Evolutionary conservation across 2,113 vertebrate genomes (phyloP), one percentile per base, ranked within the genome.

Genomic region (Nothobranchius furzeri): DNA sequence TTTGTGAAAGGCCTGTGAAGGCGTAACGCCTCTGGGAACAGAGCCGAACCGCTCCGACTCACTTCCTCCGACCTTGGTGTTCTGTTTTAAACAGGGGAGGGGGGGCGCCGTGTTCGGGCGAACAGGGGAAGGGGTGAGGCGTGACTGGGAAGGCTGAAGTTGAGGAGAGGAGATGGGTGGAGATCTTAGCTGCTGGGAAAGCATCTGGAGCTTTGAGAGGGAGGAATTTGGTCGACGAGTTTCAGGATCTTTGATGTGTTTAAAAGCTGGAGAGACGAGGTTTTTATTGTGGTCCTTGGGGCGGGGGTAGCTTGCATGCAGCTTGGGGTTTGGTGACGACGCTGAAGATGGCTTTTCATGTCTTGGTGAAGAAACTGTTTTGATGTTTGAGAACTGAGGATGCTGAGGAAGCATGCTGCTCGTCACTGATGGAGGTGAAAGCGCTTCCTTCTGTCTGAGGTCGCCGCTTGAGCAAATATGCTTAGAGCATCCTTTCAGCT

Each of bases 161-260:
- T 7, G 58, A 36, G 74, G 14, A 42, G 56, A 3, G 25, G 56
- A 69, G 43, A 43, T 46, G 12, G 83, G 58, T 0, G 60, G 43
- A 46, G 79, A 81, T 50, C 75, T 81, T 15, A 87, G 83, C 14
- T 70, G 70, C 17, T 81, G 70, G 57, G 90, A 88, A 14, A 86
- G 78, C 24, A 13, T 50, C 4, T 65, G 78, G 73, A 85, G 87
- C 46, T 36, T 78, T 4, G 78, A 67, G 1, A 88, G 76, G 47
- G 88, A 84, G 9, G 85, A 78, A 52, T 79, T 75, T 24, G 70
- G 20, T 2, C 10, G 60, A 6, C 7, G 49, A 37, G 37, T 73
- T 59, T 36, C 55, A 36, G 17, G 15, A 12, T 75, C 36, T 8
- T 50, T 17, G 20, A 55, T 24, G 59, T 11, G 58, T 70, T 76